These are phyloP conservation scores for Onthophagus sagittarius DNA, from an alignment of 2,888 invertebrate species.

Conservation along the genomic window DNA sequence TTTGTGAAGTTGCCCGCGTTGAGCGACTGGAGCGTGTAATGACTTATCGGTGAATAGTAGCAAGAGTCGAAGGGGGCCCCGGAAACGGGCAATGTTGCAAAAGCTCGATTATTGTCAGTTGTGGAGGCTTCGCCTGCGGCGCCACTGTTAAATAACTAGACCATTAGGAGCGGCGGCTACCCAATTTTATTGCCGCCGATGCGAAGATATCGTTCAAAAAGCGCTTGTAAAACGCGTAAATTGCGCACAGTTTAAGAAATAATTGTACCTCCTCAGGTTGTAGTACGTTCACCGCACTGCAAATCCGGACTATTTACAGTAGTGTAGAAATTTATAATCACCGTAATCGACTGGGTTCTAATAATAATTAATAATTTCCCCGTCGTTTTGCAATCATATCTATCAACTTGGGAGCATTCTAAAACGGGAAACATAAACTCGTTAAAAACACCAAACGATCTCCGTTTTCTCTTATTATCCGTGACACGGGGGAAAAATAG, in stretches of 20 bases:
- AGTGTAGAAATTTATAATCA: neutral
- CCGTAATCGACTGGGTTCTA: neutral
- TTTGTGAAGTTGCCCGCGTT: conserved; percentile 3
- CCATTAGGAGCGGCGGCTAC: neutral
- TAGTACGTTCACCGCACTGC: neutral
- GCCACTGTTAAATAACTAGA: neutral
- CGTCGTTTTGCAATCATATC: neutral
- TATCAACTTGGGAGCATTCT: neutral
- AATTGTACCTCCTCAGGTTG: neutral
- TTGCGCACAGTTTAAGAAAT: neutral
- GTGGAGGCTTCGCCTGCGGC: neutral
- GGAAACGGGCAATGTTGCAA: neutral
- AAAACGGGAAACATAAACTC: neutral
- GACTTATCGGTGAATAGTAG: conserved; percentile 10
- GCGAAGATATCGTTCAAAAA: neutral
- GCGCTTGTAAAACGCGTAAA: neutral
- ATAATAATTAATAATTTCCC: neutral
- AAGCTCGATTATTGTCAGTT: neutral
- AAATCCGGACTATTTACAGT: neutral
- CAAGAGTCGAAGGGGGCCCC: neutral
- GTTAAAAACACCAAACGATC: neutral
- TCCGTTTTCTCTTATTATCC: no score
- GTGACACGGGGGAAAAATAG: neutral
- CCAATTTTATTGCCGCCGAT: neutral
- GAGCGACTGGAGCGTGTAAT: conserved; percentile 12